Conservation (phyloP, 2,888 invertebrate genomes). For the Himalopsyche anomala region DNA sequence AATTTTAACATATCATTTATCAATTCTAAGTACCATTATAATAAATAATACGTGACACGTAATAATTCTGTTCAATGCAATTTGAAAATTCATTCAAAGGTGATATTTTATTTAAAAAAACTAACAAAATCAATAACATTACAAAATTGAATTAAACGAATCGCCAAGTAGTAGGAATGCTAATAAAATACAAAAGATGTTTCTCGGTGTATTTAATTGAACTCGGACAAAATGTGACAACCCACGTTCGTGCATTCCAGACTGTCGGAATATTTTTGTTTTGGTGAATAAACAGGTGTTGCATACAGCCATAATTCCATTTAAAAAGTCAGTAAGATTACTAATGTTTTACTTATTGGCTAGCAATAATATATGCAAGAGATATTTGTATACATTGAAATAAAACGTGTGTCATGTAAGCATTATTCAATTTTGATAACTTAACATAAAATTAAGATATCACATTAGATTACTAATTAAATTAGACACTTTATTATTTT, state of each 20-base stretch:
- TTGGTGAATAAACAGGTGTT: slow-evolving; percentile 17
- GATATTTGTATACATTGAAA: not conserved
- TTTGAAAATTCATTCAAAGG: not conserved
- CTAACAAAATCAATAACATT: not conserved
- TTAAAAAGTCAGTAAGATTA: slow-evolving; percentile 12
- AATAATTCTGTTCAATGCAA: too few species aligned
- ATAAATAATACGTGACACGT: too few species aligned
- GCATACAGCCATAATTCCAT: not conserved
- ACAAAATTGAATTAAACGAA: slow-evolving; percentile 16
- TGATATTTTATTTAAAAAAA: not conserved
- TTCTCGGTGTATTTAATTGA: not conserved
- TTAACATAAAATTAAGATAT: too few species aligned
- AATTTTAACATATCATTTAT: too few species aligned
- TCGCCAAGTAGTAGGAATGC: not conserved
- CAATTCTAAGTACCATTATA: too few species aligned
- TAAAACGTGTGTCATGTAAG: slow-evolving; percentile 5
- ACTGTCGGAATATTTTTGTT: slow-evolving; percentile 1
- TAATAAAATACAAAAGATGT: slow-evolving; percentile 12
- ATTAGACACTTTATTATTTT: too few species aligned
- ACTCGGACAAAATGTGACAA: slow-evolving; percentile 12
- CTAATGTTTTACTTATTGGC: slow-evolving; percentile 18
- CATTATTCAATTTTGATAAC: too few species aligned
- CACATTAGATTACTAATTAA: too few species aligned
- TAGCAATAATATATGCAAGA: slow-evolving; percentile 6
- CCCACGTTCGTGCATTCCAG: not conserved